Evolutionary conservation across 2,797 vertebrate genomes (phyloP), one percentile per base, ranked within the genome.

Genomic region (Sebastes variabilis): DNA sequence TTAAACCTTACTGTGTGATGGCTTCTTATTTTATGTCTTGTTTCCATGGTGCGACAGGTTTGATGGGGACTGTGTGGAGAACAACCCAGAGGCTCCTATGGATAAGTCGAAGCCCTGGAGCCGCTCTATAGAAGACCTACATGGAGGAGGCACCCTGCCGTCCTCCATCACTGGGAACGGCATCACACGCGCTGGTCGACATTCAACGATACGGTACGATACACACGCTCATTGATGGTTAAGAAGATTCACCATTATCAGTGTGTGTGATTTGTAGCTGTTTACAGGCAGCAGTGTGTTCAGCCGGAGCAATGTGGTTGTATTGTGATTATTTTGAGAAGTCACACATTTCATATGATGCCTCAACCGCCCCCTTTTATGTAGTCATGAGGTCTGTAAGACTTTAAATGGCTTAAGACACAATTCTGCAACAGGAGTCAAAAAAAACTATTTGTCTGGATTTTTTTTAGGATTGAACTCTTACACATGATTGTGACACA

Each of bases 91-190:
- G 72, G 96, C 92, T 84, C 85, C 84, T 0, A 86, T 97, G 92
- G 98, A 99, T 70, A 99, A 98, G 85, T 95, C 95, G 1, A 96
- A 96, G 75, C 93, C 97, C 25, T 99, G 98, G 98, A 98, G 97
- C 68, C 94, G 98, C 49, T 99, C 98, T 13, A 99, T 99, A 34
- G 98, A 99, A 90, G 98, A 99, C 90, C 96, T 99, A 76, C 97
- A 98, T 68, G 91, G 96, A 80, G 97, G 97, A 81, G 95, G 92
- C 84, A 96, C 96, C 36, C 83, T 98, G 62, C 96, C 97, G 2
- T 97, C 98, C 0, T 96, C 97, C 0, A 95, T 97, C 64, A 93
- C 91, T 1, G 98, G 97, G 79, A 99, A 91, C 72, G 96, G 96
- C 75, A 87, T 95, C 49, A 96, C 97, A 60, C 97, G 98, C 78